phyloP scores from a whole-genome alignment of 2,797 vertebrate genomes.

The Peromyscus eremicus region DNA sequence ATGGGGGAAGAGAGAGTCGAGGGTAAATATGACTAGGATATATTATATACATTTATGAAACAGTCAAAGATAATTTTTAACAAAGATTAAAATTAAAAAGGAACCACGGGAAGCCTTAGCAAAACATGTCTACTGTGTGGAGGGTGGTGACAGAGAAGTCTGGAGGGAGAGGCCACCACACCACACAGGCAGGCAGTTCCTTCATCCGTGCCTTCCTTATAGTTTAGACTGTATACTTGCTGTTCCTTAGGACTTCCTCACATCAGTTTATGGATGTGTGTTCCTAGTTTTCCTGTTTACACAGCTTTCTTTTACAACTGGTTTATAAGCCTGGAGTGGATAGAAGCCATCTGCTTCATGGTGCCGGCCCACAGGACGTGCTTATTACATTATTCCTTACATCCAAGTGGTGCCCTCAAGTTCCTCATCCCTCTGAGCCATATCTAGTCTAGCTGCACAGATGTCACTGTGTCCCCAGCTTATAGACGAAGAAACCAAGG shows the following conservation, averaged over 20 bases:
- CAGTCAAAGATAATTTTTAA: neutral
- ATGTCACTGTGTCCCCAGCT: neutral
- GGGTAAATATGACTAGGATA: neutral
- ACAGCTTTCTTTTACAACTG: constrained; percentile 66
- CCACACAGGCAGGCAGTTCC: neutral
- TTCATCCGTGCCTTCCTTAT: neutral
- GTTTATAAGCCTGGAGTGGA: constrained; percentile 12
- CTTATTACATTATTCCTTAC: constrained; percentile 15
- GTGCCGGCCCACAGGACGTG: neutral
- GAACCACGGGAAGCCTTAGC: neutral
- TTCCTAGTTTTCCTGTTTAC: constrained; percentile 66
- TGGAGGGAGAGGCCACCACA: neutral
- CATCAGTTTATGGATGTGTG: constrained; percentile 38
- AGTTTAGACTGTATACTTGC: neutral
- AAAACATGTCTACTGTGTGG: neutral
- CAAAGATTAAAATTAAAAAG: neutral
- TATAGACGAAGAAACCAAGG: neutral
- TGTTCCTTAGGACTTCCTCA: constrained; percentile 26
- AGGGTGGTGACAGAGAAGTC: neutral
- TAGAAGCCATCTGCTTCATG: constrained; percentile 62
- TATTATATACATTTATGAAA: neutral
- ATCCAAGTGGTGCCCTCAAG: neutral
- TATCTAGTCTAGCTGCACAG: neutral
- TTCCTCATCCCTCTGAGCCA: constrained; percentile 19
- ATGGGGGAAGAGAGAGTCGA: neutral